phyloP scores from a whole-genome alignment of 2,113 vertebrate genomes.

The Poicephalus gulielmi region DNA sequence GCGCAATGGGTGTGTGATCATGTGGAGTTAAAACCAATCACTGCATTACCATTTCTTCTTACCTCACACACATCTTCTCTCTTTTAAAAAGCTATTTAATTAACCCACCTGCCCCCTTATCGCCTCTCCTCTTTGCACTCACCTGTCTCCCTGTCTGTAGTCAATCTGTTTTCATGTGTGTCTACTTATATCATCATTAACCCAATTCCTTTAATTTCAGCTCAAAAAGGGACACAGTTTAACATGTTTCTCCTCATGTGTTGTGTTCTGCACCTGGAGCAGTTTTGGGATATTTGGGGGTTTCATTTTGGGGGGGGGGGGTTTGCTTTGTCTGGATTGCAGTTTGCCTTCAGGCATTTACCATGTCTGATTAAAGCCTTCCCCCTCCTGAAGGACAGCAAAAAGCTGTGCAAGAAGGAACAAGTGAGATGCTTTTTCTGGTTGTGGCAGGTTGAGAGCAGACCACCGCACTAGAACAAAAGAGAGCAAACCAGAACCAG shows the following conservation, averaged over 20 bases:
- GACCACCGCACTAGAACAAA: conserved; percentile 56
- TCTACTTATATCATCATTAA: conserved; percentile 24
- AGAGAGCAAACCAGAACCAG: background rate
- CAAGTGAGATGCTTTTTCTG: conserved; percentile 5
- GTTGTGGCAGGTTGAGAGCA: background rate
- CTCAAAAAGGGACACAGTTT: background rate
- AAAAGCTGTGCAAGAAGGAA: conserved; percentile 40
- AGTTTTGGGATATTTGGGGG: background rate
- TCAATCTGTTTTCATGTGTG: background rate
- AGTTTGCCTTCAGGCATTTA: background rate
- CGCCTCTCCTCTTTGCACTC: background rate
- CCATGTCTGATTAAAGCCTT: background rate
- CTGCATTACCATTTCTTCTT: background rate
- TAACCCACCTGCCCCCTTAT: conserved; percentile 21
- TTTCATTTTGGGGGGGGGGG: background rate
- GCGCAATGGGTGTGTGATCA: accelerated
- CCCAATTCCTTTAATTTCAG: conserved; percentile 48
- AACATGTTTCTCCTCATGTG: background rate
- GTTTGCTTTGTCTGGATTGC: background rate
- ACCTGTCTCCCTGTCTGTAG: conserved; percentile 16
- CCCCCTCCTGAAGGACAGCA: conserved; percentile 18
- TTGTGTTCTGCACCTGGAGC: conserved; percentile 34
- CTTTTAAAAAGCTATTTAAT: conserved; percentile 3
- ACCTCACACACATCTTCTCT: background rate
- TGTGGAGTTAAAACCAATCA: background rate